Conservation (phyloP, 2,113 vertebrate species). For the Cyanoramphus novaezelandiae region DNA sequence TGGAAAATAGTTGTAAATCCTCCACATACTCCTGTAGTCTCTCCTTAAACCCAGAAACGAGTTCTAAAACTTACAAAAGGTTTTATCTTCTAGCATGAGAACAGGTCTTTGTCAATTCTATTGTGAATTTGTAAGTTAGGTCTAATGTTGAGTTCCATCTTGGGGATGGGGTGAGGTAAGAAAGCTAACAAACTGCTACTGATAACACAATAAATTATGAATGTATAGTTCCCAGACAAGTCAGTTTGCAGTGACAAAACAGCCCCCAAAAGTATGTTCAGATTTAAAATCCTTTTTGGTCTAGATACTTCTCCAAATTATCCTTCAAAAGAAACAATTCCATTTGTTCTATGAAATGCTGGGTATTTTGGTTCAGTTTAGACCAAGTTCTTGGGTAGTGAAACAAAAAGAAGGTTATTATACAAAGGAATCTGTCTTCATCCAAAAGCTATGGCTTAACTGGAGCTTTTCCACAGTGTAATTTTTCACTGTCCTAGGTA, state of each 20-base stretch:
- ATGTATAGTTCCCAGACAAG: background rate
- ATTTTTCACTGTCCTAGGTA: conserved; percentile 59
- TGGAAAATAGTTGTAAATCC: background rate
- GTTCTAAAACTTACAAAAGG: background rate
- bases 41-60: background rate
- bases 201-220: background rate
- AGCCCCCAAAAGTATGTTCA: background rate
- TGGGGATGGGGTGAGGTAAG: background rate
- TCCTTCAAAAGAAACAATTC: background rate
- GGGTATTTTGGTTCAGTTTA: background rate
- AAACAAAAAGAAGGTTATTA: background rate
- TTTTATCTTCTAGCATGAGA: background rate
- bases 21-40: background rate
- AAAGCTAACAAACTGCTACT: background rate
- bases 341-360: background rate
- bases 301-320: background rate
- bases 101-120: background rate
- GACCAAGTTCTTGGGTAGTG: background rate
- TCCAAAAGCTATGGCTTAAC: background rate
- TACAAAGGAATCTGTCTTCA: background rate
- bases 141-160: background rate
- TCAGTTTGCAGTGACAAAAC: background rate
- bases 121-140: background rate
- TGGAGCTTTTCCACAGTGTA: background rate
- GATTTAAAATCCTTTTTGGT: background rate